phyloP scores from a whole-genome alignment of 2,888 invertebrate species.

The Pteria penguin region DNA sequence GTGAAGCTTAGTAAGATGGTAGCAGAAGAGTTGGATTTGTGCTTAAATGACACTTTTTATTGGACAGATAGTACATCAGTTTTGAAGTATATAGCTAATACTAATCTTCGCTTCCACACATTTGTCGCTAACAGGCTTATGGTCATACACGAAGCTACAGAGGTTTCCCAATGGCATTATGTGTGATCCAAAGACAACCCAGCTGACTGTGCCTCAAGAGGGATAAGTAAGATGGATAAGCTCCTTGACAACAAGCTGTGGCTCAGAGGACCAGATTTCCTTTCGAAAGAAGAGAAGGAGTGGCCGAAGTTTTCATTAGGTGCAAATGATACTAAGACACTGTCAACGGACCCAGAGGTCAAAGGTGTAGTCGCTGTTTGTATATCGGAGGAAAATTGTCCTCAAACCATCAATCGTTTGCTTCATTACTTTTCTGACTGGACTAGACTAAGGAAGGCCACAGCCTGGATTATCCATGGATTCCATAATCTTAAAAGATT shows the following conservation, averaged over 20 bases:
- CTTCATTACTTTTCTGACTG: background rate
- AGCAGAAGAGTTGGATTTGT: conserved; percentile 2
- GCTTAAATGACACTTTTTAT: conserved; percentile 4
- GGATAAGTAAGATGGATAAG: conserved; percentile 1
- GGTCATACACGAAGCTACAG: conserved; percentile 34
- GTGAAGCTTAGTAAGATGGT: conserved; percentile 3
- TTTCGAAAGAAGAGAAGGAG: conserved; percentile 13
- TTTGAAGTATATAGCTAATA: conserved; percentile 20
- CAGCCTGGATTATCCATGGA: background rate
- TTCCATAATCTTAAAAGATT: background rate
- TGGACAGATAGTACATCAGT: conserved; percentile 35
- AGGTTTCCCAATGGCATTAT: conserved; percentile 19
- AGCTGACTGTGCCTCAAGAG: conserved; percentile 35
- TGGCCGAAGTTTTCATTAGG: background rate
- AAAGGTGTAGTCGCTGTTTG: too few relatives aligned
- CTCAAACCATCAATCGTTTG: background rate
- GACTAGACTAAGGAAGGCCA: background rate
- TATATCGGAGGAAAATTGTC: conserved; percentile 10
- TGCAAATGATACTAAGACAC: background rate
- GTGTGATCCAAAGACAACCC: conserved; percentile 26
- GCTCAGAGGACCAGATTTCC: conserved; percentile 36
- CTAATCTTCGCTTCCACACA: conserved; percentile 42
- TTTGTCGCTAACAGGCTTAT: conserved; percentile 45
- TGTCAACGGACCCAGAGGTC: conserved; percentile 24
- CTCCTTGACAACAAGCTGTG: conserved; percentile 3